phyloP scores from a whole-genome alignment of 53 echinoderm and acorn worm genomes.

The Actinopyga echinites region DNA sequence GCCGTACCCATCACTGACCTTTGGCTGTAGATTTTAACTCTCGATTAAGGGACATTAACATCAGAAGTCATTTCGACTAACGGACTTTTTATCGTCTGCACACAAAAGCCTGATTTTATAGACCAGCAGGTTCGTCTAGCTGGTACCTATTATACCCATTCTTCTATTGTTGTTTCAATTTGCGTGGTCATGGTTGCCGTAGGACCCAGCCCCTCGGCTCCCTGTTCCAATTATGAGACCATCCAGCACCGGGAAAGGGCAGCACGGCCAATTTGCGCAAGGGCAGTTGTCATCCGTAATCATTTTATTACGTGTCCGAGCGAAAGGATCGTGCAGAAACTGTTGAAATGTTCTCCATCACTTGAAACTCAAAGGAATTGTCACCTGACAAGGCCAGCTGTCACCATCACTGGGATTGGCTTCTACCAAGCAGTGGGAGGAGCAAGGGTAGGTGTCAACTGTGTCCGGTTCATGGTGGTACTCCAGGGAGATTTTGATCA shows the following conservation, averaged over 20 bases:
- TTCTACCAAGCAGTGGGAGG: neutral
- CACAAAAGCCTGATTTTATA: slow-evolving; percentile 6
- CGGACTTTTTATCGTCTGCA: neutral
- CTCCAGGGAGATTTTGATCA: slow-evolving; percentile 14
- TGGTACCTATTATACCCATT: too few relatives aligned
- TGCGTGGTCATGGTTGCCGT: neutral
- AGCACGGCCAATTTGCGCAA: slow-evolving; percentile 22
- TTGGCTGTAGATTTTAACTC: too few relatives aligned
- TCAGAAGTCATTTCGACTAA: neutral
- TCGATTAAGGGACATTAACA: slow-evolving; percentile 1
- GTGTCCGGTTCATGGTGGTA: neutral
- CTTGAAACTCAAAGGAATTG: neutral
- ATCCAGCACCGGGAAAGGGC: neutral
- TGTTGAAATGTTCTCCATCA: too few relatives aligned
- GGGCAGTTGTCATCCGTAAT: slow-evolving; percentile 29
- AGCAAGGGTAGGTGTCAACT: neutral
- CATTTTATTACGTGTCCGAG: neutral
- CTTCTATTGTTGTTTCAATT: slow-evolving; percentile 7
- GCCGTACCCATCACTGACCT: too few relatives aligned
- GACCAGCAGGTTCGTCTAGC: too few relatives aligned
- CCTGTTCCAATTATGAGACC: slow-evolving; percentile 9
- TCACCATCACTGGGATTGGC: slow-evolving; percentile 12
- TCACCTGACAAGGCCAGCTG: slow-evolving; percentile 21
- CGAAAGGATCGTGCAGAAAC: neutral
- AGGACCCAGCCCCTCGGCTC: slow-evolving; percentile 2